Percentiles rank a stretch among this genome's conserved stretches.
phyloP scores from a whole-genome alignment of 2,113 vertebrate genomes.

The Spilogale gracilis region DNA sequence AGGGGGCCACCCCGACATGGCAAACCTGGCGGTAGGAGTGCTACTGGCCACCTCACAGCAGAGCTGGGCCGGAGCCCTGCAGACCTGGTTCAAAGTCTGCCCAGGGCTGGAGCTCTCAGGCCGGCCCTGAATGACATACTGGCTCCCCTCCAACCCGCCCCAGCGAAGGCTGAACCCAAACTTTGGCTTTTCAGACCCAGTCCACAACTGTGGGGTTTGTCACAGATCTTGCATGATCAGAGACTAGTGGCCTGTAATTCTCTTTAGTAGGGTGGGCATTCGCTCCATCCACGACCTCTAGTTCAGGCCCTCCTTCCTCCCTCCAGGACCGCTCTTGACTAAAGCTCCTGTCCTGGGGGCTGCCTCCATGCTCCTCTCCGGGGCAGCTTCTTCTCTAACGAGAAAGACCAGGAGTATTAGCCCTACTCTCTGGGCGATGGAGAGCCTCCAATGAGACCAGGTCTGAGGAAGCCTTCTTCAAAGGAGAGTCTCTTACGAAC shows the following conservation, averaged over 20 bases:
- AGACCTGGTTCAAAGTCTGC: background rate
- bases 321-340: background rate
- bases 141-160: background rate
- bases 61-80: background rate
- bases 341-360: background rate
- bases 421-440: background rate
- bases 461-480: background rate
- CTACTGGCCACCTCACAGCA: background rate
- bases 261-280: background rate
- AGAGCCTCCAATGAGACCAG: background rate
- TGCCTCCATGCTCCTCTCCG: background rate
- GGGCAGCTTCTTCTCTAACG: background rate
- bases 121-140: background rate
- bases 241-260: background rate
- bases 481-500: background rate
- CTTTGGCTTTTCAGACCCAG: background rate
- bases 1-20: background rate
- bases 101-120: background rate
- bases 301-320: background rate
- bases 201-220: background rate
- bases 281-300: no score
- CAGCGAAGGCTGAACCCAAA: background rate
- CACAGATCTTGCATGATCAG: background rate
- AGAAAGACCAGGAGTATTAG: background rate
- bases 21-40: background rate